A percentile compares a stretch with the other conserved stretches of the same genome.
These are phyloP conservation scores for Haemorhous mexicanus DNA, from an alignment of 2,113 vertebrate genomes.

Conservation along the genomic window DNA sequence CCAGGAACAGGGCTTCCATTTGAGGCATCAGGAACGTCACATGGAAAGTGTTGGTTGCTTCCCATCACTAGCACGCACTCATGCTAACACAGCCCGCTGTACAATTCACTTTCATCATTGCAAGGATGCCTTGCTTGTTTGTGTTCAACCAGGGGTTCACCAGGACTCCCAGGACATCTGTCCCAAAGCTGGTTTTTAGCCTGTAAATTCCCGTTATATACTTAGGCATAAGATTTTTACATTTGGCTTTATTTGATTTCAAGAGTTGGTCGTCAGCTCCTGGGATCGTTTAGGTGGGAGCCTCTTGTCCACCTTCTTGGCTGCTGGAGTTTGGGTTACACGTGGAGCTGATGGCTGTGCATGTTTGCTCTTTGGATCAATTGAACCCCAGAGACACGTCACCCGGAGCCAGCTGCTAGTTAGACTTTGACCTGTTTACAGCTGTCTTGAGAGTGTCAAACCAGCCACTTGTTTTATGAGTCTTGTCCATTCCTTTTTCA, in stretches of 20 bases:
- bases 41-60: not conserved
- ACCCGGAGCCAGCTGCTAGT: fast-evolving
- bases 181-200: not conserved
- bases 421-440: not conserved
- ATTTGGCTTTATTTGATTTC: not conserved
- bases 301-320: not conserved
- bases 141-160: not conserved
- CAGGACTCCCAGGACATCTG: not conserved
- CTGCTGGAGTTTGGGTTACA: not conserved
- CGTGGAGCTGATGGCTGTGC: not conserved
- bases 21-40: not conserved
- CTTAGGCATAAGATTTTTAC: not conserved
- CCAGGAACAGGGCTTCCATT: not conserved
- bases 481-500: not conserved
- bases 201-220: fast-evolving
- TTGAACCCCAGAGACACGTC: not conserved
- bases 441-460: not conserved
- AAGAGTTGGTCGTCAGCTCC: fast-evolving
- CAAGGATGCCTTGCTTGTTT: not conserved
- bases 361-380: not conserved
- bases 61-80: not conserved
- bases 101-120: not conserved
- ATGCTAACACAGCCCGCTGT: not conserved
- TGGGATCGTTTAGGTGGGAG: not conserved
- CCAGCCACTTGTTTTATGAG: not conserved